These are phyloP conservation scores for Biston stratarius DNA, from an alignment of 2,888 invertebrate species.

Conservation along the genomic window DNA sequence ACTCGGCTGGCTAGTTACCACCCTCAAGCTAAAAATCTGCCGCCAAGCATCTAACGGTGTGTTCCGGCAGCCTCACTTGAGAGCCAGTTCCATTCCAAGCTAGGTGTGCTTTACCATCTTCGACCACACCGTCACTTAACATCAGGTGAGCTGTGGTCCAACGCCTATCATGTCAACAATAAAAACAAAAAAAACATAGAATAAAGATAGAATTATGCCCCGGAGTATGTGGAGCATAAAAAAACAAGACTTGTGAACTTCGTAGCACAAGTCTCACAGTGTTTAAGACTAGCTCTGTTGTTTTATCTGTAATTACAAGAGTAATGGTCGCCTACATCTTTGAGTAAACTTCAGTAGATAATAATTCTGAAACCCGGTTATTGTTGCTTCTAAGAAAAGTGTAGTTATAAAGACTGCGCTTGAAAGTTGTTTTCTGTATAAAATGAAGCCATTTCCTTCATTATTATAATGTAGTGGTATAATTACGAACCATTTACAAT, in stretches of 20 bases:
- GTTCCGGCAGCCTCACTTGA: too few species aligned
- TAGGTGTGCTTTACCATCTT: too few species aligned
- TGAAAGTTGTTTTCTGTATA: background rate
- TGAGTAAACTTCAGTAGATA: conserved; percentile 26
- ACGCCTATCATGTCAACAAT: too few species aligned
- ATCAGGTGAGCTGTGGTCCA: too few species aligned
- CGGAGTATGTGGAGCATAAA: background rate
- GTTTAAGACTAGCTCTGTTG: conserved; percentile 13
- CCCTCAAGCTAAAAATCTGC: too few species aligned
- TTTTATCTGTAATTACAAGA: conserved; percentile 23
- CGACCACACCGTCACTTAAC: too few species aligned
- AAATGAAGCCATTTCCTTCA: background rate
- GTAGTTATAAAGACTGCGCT: background rate
- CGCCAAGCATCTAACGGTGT: too few species aligned
- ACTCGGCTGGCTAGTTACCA: too few species aligned
- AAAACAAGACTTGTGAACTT: conserved; percentile 1
- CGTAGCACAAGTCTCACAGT: conserved; percentile 3
- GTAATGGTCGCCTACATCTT: conserved; percentile 30
- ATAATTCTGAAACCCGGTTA: conserved; percentile 34
- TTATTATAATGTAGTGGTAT: background rate
- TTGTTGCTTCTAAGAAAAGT: conserved; percentile 21
- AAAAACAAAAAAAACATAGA: too few species aligned
- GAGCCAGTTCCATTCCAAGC: too few species aligned
- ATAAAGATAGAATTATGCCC: too few species aligned
- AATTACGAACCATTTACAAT: too few species aligned